Evolutionary conservation across 1,140 invertebrate species (phyloP), one percentile per base, ranked within the genome.

Genomic region (Drosophila novamexicana): DNA sequence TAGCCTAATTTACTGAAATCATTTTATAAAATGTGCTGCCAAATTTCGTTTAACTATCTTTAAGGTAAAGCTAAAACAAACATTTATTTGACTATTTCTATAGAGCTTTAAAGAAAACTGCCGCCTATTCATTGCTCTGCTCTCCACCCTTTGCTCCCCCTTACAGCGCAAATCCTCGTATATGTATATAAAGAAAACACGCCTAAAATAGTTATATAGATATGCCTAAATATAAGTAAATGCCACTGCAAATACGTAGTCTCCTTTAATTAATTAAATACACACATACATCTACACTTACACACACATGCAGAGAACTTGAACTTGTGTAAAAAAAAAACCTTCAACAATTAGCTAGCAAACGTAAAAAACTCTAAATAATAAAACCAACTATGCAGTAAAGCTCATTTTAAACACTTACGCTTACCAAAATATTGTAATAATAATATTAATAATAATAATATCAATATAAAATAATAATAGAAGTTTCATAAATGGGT

Each of bases 381-480:
- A 14, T 65, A 52, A 66, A 58, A 44, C 29, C 29, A 68, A 42
- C 22, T 53, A 66, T 50, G 73, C 69, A 75, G 64, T 75, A 64
- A 70, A 69, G 83, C 83, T 86, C 83, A 86, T 86, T 86, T 86
- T 83, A 80, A 86, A 86, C 73, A 86, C 76, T 86, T 86, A 86
- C 83, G 83, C 83, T 88, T 86, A 86, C 79, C 76, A 86, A 86
- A 86, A 79, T 79, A 83, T 75, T 70, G 44, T 74, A 88, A 82
- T 74, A 74, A 77, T 70, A 1, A 82, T 74, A 74, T 74, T 70
- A 1, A 18, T 22, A 79, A 88, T 73, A 75, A 74, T 80, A 63
- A 70, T 79, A 29, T 29, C 22, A 0, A 29, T 29, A 29, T 75
- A 67, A 74, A 71, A 57, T 56, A 18, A 54, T 36, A 40, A 32